phyloP scores from a whole-genome alignment of 2,888 invertebrate species.

The Drosophila infuscata region DNA sequence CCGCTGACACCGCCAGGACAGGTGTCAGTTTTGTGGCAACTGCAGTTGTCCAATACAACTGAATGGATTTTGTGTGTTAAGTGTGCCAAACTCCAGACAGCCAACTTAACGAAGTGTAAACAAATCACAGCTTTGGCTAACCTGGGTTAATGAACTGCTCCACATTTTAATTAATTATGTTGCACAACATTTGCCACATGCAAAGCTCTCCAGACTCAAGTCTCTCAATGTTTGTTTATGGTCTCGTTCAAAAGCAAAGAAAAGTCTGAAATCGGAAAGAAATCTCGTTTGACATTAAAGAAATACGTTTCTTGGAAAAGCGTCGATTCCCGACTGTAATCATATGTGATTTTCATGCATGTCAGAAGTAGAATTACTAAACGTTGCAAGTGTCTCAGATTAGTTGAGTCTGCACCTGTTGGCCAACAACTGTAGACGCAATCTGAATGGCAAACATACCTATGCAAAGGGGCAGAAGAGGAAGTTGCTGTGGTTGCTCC shows the following conservation, averaged over 20 bases:
- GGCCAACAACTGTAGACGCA: constrained; percentile 27
- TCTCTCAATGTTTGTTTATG: not conserved
- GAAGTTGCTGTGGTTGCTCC: not conserved
- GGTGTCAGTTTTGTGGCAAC: constrained; percentile 44
- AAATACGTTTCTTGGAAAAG: not conserved
- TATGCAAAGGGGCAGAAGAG: constrained; percentile 2
- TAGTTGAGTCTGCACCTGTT: constrained; percentile 25
- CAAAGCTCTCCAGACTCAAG: not conserved
- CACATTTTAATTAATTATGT: constrained; percentile 51
- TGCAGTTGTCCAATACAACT: constrained; percentile 30
- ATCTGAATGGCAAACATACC: constrained; percentile 18
- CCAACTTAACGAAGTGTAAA: constrained; percentile 25
- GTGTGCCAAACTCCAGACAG: not conserved
- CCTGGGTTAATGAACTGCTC: constrained; percentile 41
- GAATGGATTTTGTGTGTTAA: constrained; percentile 24
- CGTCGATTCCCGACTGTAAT: no score
- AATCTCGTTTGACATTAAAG: no score
- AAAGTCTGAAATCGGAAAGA: not conserved
- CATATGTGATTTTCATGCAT: not conserved
- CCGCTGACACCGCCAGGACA: not conserved
- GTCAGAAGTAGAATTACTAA: not conserved
- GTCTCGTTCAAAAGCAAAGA: not conserved
- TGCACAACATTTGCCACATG: constrained; percentile 23
- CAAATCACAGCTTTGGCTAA: constrained; percentile 25
- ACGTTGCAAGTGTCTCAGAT: not conserved